Conservation (phyloP, 2,797 vertebrate species). For the Paratrypauchen microcephalus region DNA sequence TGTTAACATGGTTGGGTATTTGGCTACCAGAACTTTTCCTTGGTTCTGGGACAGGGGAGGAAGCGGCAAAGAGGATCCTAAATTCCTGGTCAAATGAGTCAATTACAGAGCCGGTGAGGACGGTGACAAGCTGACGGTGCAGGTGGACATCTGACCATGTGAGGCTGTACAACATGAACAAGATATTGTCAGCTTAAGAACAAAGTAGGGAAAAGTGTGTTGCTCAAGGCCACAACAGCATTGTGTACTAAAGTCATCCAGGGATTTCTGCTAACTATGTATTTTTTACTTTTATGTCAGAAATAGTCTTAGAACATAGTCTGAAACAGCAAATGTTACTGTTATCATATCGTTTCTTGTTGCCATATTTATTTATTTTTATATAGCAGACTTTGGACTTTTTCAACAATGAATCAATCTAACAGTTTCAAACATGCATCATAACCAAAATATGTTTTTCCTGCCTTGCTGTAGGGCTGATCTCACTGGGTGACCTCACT, state of each 20-base stretch:
- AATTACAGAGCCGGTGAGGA: conserved; percentile 77
- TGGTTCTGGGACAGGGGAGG: conserved; percentile 64
- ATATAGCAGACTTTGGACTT: neutral
- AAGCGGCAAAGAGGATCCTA: conserved; percentile 83
- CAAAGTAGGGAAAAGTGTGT: too few species aligned
- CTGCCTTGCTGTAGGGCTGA: too few species aligned
- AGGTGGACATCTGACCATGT: conserved; percentile 87
- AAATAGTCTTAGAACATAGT: too few species aligned
- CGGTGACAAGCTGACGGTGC: conserved; percentile 85
- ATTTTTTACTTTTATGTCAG: too few species aligned
- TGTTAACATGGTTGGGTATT: conserved; percentile 11
- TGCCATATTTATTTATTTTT: neutral
- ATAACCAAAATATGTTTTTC: too few species aligned
- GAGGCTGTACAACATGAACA: conserved; percentile 70
- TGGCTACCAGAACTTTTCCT: conserved; percentile 17
- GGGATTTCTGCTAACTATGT: too few species aligned
- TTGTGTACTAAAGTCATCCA: too few species aligned
- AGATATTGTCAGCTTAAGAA: neutral
- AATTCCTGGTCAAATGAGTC: conserved; percentile 85
- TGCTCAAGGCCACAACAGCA: too few species aligned
- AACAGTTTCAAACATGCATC: too few species aligned
- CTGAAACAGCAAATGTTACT: too few species aligned
- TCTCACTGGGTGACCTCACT: too few species aligned
- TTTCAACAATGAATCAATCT: neutral
- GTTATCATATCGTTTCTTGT: neutral